Conservation (phyloP, 2,888 invertebrate genomes). For the Dastarcus helophoroides region DNA sequence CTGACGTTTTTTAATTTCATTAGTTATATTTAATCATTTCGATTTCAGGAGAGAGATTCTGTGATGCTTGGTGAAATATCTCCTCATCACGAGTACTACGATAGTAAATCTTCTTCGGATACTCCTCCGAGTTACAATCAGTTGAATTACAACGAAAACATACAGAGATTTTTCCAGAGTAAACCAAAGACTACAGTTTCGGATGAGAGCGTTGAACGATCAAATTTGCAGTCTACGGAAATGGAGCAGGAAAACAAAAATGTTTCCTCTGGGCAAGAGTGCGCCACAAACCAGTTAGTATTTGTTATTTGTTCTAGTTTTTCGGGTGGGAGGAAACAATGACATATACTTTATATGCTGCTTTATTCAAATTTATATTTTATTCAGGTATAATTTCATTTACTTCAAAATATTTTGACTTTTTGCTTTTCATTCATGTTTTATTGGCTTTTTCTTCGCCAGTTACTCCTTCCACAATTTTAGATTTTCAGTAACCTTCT, state of each 20-base stretch:
- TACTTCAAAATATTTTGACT: too few relatives aligned
- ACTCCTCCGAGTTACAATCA: conserved; percentile 76
- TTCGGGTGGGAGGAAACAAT: too few relatives aligned
- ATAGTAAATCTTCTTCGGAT: conserved; percentile 67
- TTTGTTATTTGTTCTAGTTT: too few relatives aligned
- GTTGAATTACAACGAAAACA: conserved; percentile 73
- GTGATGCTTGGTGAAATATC: conserved; percentile 77
- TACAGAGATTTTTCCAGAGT: conserved; percentile 51
- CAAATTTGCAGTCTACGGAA: too few relatives aligned
- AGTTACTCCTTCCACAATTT: too few relatives aligned
- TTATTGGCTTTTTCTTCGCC: too few relatives aligned
- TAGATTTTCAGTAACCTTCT: too few relatives aligned
- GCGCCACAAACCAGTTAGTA: conserved; percentile 28
- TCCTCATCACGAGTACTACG: conserved; percentile 69
- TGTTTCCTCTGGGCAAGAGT: conserved; percentile 22
- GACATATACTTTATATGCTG: too few relatives aligned
- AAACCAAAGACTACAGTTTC: conserved; percentile 50
- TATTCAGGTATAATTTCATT: too few relatives aligned
- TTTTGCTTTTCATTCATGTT: too few relatives aligned
- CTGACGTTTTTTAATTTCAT: neutral
- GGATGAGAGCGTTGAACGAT: conserved; percentile 37
- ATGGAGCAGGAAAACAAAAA: conserved; percentile 36
- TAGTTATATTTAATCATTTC: conserved; percentile 1
- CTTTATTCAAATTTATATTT: too few relatives aligned
- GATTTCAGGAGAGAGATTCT: conserved; percentile 58